These are phyloP conservation scores for Philhelius pedissequus DNA, from an alignment of 2,888 invertebrate species.

Conservation along the genomic window DNA sequence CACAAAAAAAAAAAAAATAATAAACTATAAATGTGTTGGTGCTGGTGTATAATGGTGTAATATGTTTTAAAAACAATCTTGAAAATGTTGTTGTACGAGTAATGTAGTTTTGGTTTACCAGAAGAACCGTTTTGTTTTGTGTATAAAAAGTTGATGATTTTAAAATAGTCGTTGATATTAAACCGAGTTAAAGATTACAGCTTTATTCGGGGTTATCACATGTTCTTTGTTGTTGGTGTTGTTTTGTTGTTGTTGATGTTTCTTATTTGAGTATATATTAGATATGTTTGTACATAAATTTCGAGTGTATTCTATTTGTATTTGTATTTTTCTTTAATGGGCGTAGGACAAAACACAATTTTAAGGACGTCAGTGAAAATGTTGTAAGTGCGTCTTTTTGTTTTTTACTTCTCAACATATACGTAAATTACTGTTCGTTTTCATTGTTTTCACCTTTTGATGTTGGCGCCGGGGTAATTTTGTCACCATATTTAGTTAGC, in stretches of 20 bases:
- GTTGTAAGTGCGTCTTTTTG: too few species aligned
- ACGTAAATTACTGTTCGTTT: not conserved
- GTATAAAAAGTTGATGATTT: not conserved
- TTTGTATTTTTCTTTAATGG: not conserved
- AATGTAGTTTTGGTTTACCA: not conserved
- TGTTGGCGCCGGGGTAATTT: constrained; percentile 70
- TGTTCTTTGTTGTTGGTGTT: not conserved
- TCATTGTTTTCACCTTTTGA: constrained; percentile 10
- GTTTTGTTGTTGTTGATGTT: not conserved
- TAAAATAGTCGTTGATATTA: not conserved
- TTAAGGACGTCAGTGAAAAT: constrained; percentile 1
- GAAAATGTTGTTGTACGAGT: not conserved
- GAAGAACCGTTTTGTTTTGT: not conserved
- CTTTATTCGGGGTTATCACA: not conserved
- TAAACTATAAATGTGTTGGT: not conserved
- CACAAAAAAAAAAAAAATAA: not conserved
- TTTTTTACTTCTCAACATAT: not conserved
- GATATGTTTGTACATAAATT: not conserved
- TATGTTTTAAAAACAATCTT: not conserved
- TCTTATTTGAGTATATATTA: not conserved
- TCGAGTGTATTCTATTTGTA: not conserved
- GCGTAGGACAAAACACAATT: constrained; percentile 6
- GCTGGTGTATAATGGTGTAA: not conserved
- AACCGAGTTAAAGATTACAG: not conserved
- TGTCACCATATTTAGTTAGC: constrained; percentile 84